Percentiles rank a stretch among this genome's conserved stretches.
phyloP scores from a whole-genome alignment of 2,113 vertebrate genomes.

The Gallinago jamesoni region DNA sequence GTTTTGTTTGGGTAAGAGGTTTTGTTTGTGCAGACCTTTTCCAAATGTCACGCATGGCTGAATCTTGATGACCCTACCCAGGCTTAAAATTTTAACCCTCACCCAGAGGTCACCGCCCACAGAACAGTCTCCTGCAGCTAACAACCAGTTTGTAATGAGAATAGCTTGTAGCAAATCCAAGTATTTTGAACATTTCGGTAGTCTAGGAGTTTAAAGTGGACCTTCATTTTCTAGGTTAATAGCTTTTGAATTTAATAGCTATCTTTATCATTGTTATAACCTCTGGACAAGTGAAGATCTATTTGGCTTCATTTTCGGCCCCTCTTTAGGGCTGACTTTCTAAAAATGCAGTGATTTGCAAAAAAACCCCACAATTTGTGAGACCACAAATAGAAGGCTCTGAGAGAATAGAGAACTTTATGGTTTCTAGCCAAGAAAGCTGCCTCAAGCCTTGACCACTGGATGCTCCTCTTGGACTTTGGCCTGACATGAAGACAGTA shows the following conservation, averaged over 20 bases:
- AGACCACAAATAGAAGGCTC: not conserved
- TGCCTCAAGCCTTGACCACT: not conserved
- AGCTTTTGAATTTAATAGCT: not conserved
- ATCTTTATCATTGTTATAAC: not conserved
- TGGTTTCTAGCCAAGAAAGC: not conserved
- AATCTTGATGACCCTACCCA: not conserved
- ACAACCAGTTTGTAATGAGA: not conserved
- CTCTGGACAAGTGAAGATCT: not conserved
- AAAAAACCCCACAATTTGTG: not conserved
- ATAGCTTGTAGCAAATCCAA: not conserved
- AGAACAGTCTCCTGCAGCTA: not conserved
- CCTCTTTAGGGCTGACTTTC: not conserved
- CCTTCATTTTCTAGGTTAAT: not conserved
- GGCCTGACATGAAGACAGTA: not conserved
- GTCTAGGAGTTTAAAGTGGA: not conserved
- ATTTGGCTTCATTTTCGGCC: not conserved
- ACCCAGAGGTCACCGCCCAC: not conserved
- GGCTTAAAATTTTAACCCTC: conserved; percentile 11
- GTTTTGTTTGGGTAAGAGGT: not conserved
- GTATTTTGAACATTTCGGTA: not conserved
- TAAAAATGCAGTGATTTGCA: not conserved
- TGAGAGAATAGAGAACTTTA: not conserved
- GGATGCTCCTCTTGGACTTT: not conserved
- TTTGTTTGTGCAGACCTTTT: not conserved
- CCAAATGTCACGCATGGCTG: not conserved